A percentile compares a stretch with the other conserved stretches of the same genome.
phyloP scores from a whole-genome alignment of 1,140 invertebrate genomes.

The Zaprionus lachaisei region DNA sequence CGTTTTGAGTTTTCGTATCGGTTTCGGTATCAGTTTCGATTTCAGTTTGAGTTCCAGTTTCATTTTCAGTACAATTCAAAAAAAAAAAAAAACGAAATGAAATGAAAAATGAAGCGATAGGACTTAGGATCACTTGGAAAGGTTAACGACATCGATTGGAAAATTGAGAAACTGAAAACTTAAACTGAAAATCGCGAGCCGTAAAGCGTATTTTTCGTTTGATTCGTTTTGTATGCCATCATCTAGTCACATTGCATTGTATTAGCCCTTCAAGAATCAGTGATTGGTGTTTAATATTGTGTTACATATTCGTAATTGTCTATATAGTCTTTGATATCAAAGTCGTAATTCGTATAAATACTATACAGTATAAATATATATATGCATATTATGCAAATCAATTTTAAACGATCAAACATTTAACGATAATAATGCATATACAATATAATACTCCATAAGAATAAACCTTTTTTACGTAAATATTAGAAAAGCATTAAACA shows the following conservation, averaged over 20 bases:
- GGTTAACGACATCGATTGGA: conserved; percentile 52
- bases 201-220: conserved; percentile 28
- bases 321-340: conserved; percentile 79
- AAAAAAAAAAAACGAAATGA: neutral
- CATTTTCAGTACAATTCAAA: conserved; percentile 43
- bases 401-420: conserved; percentile 68
- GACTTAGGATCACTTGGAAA: conserved; percentile 13
- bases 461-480: conserved; percentile 57
- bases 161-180: conserved; percentile 44
- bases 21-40: neutral
- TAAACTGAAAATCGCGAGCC: conserved; percentile 7
- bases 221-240: conserved; percentile 69
- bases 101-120: neutral
- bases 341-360: conserved; percentile 71
- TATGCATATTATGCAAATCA: conserved; percentile 62
- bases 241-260: conserved; percentile 71
- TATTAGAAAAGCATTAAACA: conserved; percentile 63
- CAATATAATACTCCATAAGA: conserved; percentile 56
- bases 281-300: conserved; percentile 83
- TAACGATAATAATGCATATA: conserved; percentile 70
- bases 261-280: conserved; percentile 80
- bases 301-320: conserved; percentile 80
- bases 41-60: conserved; percentile 8
- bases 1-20: conserved; percentile 48
- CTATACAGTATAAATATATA: conserved; percentile 54